These are phyloP conservation scores for Anoncus sp. DNA, from an alignment of 2,888 invertebrate species.

Conservation along the genomic window DNA sequence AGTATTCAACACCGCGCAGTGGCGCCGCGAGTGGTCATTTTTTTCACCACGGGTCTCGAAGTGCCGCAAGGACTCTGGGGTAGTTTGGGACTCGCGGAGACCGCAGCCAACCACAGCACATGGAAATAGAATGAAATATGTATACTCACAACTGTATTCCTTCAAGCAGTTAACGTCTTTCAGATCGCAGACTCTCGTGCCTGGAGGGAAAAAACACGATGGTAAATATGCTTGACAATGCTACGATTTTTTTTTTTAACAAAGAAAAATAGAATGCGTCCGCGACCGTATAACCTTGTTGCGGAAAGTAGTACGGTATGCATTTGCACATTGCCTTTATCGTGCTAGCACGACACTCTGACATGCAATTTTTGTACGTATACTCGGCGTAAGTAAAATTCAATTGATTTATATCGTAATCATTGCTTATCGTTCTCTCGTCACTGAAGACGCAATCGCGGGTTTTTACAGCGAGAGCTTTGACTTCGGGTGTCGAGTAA, in stretches of 20 bases:
- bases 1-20: too few relatives aligned
- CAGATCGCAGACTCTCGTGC: conserved; percentile 83
- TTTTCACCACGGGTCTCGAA: not conserved
- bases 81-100: not conserved
- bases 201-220: conserved; percentile 59
- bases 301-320: conserved; percentile 85
- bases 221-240: conserved; percentile 72
- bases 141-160: conserved; percentile 79
- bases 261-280: conserved; percentile 29
- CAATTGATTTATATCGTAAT: conserved; percentile 29
- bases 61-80: not conserved
- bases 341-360: conserved; percentile 84
- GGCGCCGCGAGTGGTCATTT: too few relatives aligned
- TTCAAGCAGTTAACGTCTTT: conserved; percentile 84
- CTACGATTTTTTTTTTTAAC: not conserved
- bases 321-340: conserved; percentile 85
- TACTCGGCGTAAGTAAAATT: conserved; percentile 83
- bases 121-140: conserved; percentile 41
- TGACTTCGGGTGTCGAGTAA: conserved; percentile 86
- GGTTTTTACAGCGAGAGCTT: conserved; percentile 82
- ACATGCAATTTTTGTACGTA: conserved; percentile 88
- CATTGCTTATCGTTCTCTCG: conserved; percentile 80
- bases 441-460: conserved; percentile 86
- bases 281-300: conserved; percentile 81
- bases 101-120: too few relatives aligned